These are phyloP conservation scores for Drosophila sulfurigaster DNA, from an alignment of 1,140 invertebrate genomes.

Conservation along the genomic window DNA sequence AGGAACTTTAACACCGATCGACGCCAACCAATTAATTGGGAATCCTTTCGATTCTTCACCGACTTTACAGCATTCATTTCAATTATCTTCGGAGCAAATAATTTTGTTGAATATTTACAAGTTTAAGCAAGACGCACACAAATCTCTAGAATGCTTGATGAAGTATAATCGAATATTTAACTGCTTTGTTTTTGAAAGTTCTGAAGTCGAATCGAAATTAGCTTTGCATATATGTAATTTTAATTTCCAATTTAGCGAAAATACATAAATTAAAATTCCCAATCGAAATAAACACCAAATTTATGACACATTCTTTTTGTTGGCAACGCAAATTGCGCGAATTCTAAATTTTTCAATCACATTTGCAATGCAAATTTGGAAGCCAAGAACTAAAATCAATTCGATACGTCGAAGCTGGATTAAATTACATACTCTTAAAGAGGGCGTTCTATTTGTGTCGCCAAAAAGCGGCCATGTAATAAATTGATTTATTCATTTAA, in stretches of 20 bases:
- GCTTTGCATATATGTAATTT: slow-evolving; percentile 22
- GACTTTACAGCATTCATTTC: slow-evolving; percentile 7
- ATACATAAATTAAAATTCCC: slow-evolving; percentile 38
- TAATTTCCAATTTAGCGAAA: slow-evolving; percentile 26
- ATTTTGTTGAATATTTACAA: neutral
- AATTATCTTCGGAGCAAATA: neutral
- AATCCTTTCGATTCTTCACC: neutral
- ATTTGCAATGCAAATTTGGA: slow-evolving; percentile 70
- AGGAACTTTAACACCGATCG: slow-evolving; percentile 36
- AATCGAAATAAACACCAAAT: slow-evolving; percentile 38
- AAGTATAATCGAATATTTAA: neutral
- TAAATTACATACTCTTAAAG: slow-evolving; percentile 13
- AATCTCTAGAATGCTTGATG: slow-evolving; percentile 7
- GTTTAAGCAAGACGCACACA: slow-evolving; percentile 3
- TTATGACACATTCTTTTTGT: slow-evolving; percentile 51
- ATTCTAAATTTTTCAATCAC: slow-evolving; percentile 37
- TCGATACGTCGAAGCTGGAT: neutral
- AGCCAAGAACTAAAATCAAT: slow-evolving; percentile 51
- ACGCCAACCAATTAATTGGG: slow-evolving; percentile 3
- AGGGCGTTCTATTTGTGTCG: neutral
- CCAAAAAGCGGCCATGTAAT: no score
- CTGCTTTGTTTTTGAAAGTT: slow-evolving; percentile 30
- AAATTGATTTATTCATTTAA: no score
- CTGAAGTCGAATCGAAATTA: slow-evolving; percentile 18
- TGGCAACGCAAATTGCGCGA: slow-evolving; percentile 21